Percentiles rank a stretch among this genome's conserved stretches.
These are phyloP conservation scores for Neuroterus valhalla DNA, from an alignment of 1,140 invertebrate species.

Conservation along the genomic window DNA sequence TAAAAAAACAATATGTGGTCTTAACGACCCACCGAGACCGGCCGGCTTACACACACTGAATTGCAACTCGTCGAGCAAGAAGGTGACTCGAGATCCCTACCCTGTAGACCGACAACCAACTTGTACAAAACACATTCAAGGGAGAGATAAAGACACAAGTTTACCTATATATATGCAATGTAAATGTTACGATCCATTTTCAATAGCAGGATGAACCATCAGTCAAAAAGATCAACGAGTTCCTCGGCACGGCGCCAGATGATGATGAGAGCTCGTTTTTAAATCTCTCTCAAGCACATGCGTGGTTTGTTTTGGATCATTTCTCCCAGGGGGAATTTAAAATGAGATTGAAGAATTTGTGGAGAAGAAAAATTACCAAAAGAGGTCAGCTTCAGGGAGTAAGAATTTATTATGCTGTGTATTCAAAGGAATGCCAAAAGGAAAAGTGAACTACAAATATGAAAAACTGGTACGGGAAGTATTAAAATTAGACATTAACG, in stretches of 20 bases:
- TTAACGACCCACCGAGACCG: conserved; percentile 55
- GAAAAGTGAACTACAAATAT: too few species aligned
- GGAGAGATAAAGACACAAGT: not conserved
- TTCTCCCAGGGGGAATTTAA: too few species aligned
- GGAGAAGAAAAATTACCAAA: too few species aligned
- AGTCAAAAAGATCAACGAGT: conserved; percentile 24
- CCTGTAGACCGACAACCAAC: conserved; percentile 59
- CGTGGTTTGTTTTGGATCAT: too few species aligned
- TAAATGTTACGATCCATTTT: conserved; percentile 9
- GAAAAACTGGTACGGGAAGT: too few species aligned
- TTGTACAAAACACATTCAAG: conserved; percentile 5
- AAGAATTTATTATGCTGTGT: too few species aligned
- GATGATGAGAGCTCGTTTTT: not conserved
- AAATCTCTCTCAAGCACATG: too few species aligned
- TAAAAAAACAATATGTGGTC: not conserved
- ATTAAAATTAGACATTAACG: too few species aligned
- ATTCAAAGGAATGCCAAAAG: too few species aligned
- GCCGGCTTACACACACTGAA: conserved; percentile 58
- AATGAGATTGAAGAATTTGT: too few species aligned
- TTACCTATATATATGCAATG: conserved; percentile 16
- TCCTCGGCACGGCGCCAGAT: not conserved
- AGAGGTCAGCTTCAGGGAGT: too few species aligned
- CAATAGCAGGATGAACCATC: conserved; percentile 7
- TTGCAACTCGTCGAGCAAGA: conserved; percentile 59
- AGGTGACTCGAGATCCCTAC: conserved; percentile 55